These are phyloP conservation scores for Numenius phaeopus DNA, from an alignment of 2,797 vertebrate species.

Conservation along the genomic window DNA sequence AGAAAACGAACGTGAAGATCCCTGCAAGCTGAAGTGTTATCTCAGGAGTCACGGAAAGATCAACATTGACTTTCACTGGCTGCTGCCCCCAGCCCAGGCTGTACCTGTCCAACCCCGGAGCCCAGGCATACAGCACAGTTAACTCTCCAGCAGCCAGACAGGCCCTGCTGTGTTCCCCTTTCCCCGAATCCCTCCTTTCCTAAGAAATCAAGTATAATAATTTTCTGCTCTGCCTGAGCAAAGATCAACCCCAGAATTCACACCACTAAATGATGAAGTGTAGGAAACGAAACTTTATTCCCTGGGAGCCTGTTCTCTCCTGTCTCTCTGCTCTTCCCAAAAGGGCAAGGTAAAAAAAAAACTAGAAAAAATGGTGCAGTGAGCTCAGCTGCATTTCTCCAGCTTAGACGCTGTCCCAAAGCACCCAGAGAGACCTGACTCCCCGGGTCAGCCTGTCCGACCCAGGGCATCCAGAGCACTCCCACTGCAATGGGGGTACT, in stretches of 20 bases:
- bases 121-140: not conserved
- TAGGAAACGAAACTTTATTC: not conserved
- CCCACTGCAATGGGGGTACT: fast-evolving
- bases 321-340: not conserved
- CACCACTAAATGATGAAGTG: not conserved
- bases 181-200: not conserved
- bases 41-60: not conserved
- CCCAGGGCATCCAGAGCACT: not conserved
- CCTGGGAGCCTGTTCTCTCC: not conserved
- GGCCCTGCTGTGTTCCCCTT: not conserved
- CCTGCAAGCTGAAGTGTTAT: not conserved
- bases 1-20: not conserved
- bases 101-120: not conserved
- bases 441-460: not conserved
- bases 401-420: not conserved
- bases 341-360: not conserved
- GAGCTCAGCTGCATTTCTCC: not conserved
- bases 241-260: not conserved
- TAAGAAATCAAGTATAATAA: not conserved
- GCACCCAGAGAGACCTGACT: not conserved
- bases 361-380: not conserved
- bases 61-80: not conserved
- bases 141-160: not conserved
- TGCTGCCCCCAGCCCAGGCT: not conserved
- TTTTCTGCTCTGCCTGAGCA: not conserved